phyloP scores from a whole-genome alignment of 2,113 vertebrate species.

The Chaenogobius annularis region DNA sequence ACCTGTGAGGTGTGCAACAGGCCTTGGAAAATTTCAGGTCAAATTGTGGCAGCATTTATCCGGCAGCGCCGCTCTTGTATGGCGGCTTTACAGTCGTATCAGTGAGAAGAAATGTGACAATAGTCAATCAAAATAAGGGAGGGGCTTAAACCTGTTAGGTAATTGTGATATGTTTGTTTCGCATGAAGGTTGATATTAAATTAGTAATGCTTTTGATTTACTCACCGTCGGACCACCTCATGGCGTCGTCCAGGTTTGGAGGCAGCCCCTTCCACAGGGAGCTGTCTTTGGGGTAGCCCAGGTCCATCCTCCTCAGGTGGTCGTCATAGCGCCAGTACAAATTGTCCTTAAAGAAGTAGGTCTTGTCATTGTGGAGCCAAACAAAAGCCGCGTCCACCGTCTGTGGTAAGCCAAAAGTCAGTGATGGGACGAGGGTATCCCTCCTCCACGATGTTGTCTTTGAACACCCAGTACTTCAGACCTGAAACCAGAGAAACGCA shows the following conservation, averaged over 20 bases:
- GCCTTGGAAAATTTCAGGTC: neutral
- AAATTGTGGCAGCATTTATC: neutral
- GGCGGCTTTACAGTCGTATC: neutral
- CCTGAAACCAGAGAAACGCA: conserved; percentile 74
- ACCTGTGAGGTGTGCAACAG: neutral
- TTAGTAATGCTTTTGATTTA: no score
- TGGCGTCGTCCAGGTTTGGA: conserved; percentile 85
- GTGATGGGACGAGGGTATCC: conserved; percentile 90
- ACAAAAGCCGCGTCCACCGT: conserved; percentile 91
- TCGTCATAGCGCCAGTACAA: conserved; percentile 92
- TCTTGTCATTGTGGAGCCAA: conserved; percentile 93
- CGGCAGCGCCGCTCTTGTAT: neutral
- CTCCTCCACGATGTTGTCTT: conserved; percentile 93
- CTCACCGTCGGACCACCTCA: conserved; percentile 96
- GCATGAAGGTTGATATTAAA: neutral
- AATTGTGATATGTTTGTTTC: neutral
- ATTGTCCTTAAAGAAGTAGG: conserved; percentile 95
- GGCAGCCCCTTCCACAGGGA: conserved; percentile 90
- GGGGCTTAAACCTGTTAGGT: neutral
- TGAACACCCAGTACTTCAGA: conserved; percentile 95
- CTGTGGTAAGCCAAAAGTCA: conserved; percentile 88
- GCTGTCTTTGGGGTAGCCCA: conserved; percentile 87
- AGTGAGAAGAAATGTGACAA: neutral
- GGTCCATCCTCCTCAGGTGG: conserved; percentile 85
- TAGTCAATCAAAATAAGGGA: neutral